Conservation (phyloP, 2,797 vertebrate genomes). For the Ciconia nigra region DNA sequence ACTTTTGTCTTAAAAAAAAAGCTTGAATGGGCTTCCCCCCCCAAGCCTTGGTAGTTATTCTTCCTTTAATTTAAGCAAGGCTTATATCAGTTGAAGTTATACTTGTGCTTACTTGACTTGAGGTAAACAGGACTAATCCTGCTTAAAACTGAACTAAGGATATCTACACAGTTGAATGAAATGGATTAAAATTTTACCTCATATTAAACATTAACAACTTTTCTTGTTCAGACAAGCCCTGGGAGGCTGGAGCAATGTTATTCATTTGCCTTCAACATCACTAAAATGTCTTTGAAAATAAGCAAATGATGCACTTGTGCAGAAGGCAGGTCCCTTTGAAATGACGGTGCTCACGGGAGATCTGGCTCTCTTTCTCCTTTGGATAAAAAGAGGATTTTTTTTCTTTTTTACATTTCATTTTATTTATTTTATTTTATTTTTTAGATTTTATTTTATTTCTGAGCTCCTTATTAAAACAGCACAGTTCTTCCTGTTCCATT, state of each 20-base stretch:
- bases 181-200: slow-evolving; percentile 54
- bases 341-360: not conserved
- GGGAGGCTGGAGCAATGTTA: not conserved
- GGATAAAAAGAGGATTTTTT: not conserved
- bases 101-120: slow-evolving; percentile 51
- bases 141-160: slow-evolving; percentile 39
- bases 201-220: slow-evolving; percentile 21
- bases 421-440: not conserved
- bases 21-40: not conserved
- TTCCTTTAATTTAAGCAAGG: slow-evolving; percentile 10
- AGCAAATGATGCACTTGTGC: slow-evolving; percentile 22
- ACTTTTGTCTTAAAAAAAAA: not conserved
- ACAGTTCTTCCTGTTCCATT: not conserved
- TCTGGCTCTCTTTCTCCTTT: not conserved
- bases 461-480: not conserved
- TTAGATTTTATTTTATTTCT: not conserved
- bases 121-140: slow-evolving; percentile 38
- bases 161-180: slow-evolving; percentile 49
- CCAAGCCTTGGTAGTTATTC: not conserved
- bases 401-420: not conserved
- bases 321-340: not conserved
- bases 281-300: slow-evolving; percentile 54
- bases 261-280: slow-evolving; percentile 8
- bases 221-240: slow-evolving; percentile 43
- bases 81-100: slow-evolving; percentile 4